A percentile compares a stretch with the other conserved stretches of the same genome.
phyloP scores from a whole-genome alignment of 2,888 invertebrate species.

The Andrena praecox region DNA sequence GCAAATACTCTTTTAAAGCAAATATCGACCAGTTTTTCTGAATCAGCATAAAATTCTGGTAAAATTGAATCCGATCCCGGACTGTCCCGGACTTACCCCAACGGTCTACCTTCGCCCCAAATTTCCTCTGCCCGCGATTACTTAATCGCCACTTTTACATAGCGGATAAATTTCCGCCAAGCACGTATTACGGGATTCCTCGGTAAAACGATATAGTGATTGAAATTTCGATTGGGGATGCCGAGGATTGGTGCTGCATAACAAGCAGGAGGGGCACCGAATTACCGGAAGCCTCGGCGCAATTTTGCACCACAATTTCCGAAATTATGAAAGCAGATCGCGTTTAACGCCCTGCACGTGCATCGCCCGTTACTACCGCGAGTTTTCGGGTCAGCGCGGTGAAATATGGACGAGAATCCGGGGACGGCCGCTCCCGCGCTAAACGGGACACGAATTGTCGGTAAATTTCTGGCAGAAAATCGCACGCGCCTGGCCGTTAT shows the following conservation, averaged over 20 bases:
- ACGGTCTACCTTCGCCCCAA: no score
- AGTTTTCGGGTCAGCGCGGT: neutral
- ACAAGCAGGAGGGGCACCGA: neutral
- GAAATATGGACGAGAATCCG: neutral
- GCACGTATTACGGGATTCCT: no score
- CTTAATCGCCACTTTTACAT: no score
- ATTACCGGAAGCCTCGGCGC: neutral
- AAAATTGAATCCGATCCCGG: no score
- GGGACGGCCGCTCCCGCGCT: neutral
- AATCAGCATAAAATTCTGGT: no score
- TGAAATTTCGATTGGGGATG: no score
- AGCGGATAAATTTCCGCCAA: no score
- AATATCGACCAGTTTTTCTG: no score
- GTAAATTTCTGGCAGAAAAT: slow-evolving; percentile 43
- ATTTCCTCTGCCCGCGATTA: no score
- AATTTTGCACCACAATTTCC: neutral
- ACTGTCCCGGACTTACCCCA: no score
- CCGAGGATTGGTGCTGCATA: neutral
- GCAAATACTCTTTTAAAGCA: no score
- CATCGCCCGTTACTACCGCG: neutral
- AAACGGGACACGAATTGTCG: slow-evolving; percentile 34
- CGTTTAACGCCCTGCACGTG: neutral
- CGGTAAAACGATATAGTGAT: no score
- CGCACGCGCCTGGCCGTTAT: slow-evolving; percentile 26
- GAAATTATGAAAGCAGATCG: neutral